phyloP scores from a whole-genome alignment of 2,797 vertebrate genomes.

The Thripadectes ignobilis region DNA sequence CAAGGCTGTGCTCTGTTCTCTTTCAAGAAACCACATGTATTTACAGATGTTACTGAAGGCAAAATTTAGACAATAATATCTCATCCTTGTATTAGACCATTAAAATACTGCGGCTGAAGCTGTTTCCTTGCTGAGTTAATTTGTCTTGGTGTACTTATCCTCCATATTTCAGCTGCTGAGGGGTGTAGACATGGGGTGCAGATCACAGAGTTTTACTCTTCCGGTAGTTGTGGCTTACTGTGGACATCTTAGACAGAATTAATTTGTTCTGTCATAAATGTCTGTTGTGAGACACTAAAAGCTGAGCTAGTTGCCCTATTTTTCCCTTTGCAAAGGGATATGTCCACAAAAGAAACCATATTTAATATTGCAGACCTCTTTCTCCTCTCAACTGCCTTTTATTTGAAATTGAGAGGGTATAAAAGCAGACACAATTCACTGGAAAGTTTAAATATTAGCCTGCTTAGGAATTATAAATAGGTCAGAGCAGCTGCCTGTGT shows the following conservation, averaged over 20 bases:
- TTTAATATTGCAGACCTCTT: neutral
- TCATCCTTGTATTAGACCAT: neutral
- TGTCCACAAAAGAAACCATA: neutral
- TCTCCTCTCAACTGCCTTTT: neutral
- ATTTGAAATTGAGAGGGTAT: neutral
- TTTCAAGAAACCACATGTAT: slow-evolving; percentile 37
- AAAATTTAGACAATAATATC: slow-evolving; percentile 1
- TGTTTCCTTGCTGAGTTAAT: slow-evolving; percentile 1
- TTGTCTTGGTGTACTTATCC: neutral
- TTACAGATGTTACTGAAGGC: neutral
- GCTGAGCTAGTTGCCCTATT: neutral
- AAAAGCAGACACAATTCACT: neutral
- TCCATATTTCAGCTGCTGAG: neutral
- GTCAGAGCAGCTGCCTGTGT: neutral
- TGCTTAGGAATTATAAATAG: neutral
- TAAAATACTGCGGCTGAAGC: slow-evolving; percentile 8
- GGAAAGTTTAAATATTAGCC: neutral
- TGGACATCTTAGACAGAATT: neutral
- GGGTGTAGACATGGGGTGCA: neutral
- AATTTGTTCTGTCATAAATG: neutral
- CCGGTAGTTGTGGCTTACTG: neutral
- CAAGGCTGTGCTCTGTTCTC: neutral
- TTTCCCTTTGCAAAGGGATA: neutral
- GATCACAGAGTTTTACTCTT: neutral
- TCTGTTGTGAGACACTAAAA: neutral